These are phyloP conservation scores for Xylocampa areola DNA, from an alignment of 2,888 invertebrate species.

Conservation along the genomic window DNA sequence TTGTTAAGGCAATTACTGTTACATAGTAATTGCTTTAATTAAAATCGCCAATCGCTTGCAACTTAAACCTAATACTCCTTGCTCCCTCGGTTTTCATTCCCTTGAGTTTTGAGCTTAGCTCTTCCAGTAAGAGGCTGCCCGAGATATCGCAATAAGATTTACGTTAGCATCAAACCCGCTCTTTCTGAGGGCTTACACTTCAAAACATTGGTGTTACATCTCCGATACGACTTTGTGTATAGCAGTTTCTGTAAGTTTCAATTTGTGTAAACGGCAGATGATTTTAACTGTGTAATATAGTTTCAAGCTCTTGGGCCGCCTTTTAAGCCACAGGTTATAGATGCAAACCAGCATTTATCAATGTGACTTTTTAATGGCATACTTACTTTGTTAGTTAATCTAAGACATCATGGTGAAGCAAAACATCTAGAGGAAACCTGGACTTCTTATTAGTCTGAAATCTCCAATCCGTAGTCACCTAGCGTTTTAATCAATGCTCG, in stretches of 20 bases:
- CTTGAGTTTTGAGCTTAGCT: constrained; percentile 55
- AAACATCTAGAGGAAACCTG: too few relatives aligned
- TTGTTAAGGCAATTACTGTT: too few relatives aligned
- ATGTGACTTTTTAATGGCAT: too few relatives aligned
- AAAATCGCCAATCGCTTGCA: constrained; percentile 25
- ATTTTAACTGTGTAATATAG: neutral
- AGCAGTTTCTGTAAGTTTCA: neutral
- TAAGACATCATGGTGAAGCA: too few relatives aligned
- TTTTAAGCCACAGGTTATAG: too few relatives aligned
- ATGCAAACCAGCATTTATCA: too few relatives aligned
- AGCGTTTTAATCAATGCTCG: too few relatives aligned
- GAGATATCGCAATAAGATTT: constrained; percentile 61
- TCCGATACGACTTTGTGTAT: constrained; percentile 4
- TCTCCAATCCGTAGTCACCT: too few relatives aligned
- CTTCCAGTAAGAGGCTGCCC: constrained; percentile 38
- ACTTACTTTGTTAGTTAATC: too few relatives aligned
- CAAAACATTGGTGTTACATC: constrained; percentile 30
- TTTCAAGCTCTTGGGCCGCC: too few relatives aligned
- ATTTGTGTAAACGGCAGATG: neutral
- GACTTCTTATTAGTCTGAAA: too few relatives aligned
- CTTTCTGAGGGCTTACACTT: constrained; percentile 30
- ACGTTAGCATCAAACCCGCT: constrained; percentile 39
- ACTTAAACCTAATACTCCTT: constrained; percentile 24
- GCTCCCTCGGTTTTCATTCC: constrained; percentile 55
- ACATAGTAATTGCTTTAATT: too few relatives aligned